Base-by-base conservation (phyloP, 2,888 invertebrate species). In the Dynastes maya region DNA sequence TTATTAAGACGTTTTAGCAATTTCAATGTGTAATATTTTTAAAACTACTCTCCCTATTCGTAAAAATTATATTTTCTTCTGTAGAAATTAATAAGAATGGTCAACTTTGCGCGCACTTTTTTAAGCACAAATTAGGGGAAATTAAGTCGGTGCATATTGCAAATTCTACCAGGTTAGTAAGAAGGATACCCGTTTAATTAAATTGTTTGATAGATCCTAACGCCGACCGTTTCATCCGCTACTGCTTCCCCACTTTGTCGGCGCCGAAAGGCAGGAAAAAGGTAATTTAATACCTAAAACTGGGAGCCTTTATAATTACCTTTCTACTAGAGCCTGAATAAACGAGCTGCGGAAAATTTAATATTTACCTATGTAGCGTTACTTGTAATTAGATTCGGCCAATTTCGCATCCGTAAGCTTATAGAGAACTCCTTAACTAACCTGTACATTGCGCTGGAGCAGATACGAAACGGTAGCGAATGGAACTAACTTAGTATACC, bases 281-380 rank as follows among this genome's bases (percentile, higher is more conserved):
- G 51, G 53, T 70, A 70, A 70, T 70, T 70, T 70, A 70, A 70
- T 70, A 70, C 70, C 53, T 27, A 29, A 70, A 70, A 70, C 40
- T 53, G 70, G 70, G 51, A 27, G 70, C 70, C 53, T 53, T 53
- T 53, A 29, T 53, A 16, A 55, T 55, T 55, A 55, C 22, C 55
- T 45, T 11, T 45, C 16, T 55, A 55, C 55, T 55, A n/a, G 53
- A 63, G 29, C 64, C n/a, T 64, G 22, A 64, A 29, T n/a, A 37
- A 32, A 64, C 37, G 45, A 11, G 45, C 45, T 8, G 45, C 32
- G 64, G 37, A 64, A 64, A 64, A 29, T 64, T 64, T 64, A 29
- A 64, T 64, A 64, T 64, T 64, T 64, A 64, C 64, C 32, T 64
- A 37, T n/a, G 64, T 64, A 64, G 67, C 32, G 64, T 8, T 8